Percentiles rank a stretch among this genome's conserved stretches.
phyloP scores from a whole-genome alignment of 2,888 invertebrate species.

The Ectemnius cavifrons region DNA sequence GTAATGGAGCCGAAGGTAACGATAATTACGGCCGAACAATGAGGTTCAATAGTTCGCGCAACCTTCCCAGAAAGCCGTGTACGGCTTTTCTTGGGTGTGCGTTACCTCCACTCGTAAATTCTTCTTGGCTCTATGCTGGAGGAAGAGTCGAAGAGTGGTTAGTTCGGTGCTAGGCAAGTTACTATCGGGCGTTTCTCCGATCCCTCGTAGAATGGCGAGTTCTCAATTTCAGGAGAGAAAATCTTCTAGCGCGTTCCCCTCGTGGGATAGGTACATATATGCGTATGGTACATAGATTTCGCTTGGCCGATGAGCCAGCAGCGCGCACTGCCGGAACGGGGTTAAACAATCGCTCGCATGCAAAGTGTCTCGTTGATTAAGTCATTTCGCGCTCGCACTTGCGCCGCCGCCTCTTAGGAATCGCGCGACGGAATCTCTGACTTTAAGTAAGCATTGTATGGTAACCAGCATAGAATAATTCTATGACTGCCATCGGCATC shows the following conservation, averaged over 20 bases:
- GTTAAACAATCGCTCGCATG: slow-evolving; percentile 36
- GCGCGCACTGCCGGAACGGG: slow-evolving; percentile 11
- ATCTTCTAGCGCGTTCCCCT: slow-evolving; percentile 2
- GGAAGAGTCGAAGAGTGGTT: background rate
- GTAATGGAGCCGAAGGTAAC: slow-evolving; percentile 31
- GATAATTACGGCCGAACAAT: slow-evolving; percentile 36
- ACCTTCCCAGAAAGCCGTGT: background rate
- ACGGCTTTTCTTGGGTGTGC: background rate
- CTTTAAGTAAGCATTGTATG: slow-evolving; percentile 59
- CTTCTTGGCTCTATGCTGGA: background rate
- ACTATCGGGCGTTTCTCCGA: too few relatives aligned
- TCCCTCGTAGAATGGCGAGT: background rate
- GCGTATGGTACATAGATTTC: too few relatives aligned
- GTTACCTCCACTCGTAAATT: background rate
- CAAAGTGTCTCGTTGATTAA: slow-evolving; percentile 52
- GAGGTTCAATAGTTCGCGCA: slow-evolving; percentile 7
- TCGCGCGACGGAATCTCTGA: slow-evolving; percentile 57
- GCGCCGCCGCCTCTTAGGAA: slow-evolving; percentile 42
- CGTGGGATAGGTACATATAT: background rate
- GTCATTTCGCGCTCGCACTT: slow-evolving; percentile 47
- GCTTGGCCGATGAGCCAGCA: background rate
- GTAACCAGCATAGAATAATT: slow-evolving; percentile 54
- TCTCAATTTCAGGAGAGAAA: slow-evolving; percentile 17
- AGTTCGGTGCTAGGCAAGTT: too few relatives aligned
- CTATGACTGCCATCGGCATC: slow-evolving; percentile 33